A percentile compares a stretch with the other conserved stretches of the same genome.
These are phyloP conservation scores for Chaenodraco wilsoni DNA, from an alignment of 2,797 vertebrate species.

Conservation along the genomic window DNA sequence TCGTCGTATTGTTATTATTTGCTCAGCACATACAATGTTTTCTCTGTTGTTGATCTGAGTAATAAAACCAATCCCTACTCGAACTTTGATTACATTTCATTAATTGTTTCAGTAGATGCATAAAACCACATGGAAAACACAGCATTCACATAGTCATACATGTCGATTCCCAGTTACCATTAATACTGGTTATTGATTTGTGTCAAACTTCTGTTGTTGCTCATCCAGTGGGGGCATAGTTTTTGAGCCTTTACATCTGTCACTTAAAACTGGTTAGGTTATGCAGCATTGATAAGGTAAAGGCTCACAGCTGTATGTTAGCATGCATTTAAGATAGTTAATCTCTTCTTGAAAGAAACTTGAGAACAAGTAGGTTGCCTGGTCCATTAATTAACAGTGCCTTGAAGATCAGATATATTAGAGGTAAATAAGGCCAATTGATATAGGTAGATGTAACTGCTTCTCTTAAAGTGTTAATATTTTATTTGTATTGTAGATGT, in stretches of 20 bases:
- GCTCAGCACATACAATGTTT: background rate
- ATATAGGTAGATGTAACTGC: too few species aligned
- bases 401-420: background rate
- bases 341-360: too few species aligned
- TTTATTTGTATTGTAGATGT: background rate
- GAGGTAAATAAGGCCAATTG: too few species aligned
- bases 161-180: background rate
- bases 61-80: background rate
- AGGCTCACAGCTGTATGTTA: background rate
- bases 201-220: background rate
- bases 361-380: background rate
- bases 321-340: too few species aligned
- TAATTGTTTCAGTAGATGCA: background rate
- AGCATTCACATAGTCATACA: background rate
- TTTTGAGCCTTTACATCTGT: background rate
- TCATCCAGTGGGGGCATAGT: background rate
- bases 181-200: background rate
- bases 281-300: background rate
- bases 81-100: background rate
- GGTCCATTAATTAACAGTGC: background rate
- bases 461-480: background rate
- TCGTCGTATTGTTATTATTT: too few species aligned
- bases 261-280: background rate
- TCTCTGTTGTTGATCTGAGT: background rate
- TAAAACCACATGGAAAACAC: background rate